Conservation (phyloP, 2,888 invertebrate species). For the Odontocolon sp. region DNA sequence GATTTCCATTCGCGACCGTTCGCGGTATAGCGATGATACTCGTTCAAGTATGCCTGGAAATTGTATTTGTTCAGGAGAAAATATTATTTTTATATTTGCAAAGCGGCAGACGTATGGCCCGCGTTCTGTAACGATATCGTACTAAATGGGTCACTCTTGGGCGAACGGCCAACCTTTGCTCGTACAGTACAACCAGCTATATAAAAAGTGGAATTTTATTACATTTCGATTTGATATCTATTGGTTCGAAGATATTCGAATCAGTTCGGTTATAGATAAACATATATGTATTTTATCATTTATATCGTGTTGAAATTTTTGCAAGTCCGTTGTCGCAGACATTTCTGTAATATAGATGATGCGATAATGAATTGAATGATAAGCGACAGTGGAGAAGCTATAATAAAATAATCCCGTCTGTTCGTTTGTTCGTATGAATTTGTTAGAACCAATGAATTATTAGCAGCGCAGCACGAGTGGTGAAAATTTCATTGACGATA, state of each 20-base stretch:
- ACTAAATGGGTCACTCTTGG: constrained; percentile 1
- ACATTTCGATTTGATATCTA: constrained; percentile 15
- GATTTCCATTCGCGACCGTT: neutral
- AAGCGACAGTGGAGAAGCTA: no score
- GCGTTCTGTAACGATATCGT: neutral
- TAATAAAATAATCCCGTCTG: no score
- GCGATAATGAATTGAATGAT: no score
- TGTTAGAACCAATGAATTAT: no score
- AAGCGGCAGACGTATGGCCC: neutral
- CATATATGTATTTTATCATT: neutral
- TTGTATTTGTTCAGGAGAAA: constrained; percentile 28
- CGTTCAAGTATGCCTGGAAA: constrained; percentile 25
- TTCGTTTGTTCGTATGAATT: no score
- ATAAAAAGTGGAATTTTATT: neutral
- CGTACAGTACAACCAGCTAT: neutral
- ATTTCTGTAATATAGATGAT: neutral
- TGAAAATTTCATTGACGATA: constrained; percentile 33
- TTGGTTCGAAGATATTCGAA: neutral
- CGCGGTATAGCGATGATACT: neutral
- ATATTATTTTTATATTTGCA: constrained; percentile 22
- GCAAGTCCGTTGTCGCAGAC: constrained; percentile 2
- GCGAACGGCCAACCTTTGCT: neutral
- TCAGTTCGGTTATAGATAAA: neutral
- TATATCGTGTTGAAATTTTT: neutral
- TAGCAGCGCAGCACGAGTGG: no score